Evolutionary conservation across 2,888 invertebrate genomes (phyloP).

Genomic region (Hanleya hanleyi): DNA sequence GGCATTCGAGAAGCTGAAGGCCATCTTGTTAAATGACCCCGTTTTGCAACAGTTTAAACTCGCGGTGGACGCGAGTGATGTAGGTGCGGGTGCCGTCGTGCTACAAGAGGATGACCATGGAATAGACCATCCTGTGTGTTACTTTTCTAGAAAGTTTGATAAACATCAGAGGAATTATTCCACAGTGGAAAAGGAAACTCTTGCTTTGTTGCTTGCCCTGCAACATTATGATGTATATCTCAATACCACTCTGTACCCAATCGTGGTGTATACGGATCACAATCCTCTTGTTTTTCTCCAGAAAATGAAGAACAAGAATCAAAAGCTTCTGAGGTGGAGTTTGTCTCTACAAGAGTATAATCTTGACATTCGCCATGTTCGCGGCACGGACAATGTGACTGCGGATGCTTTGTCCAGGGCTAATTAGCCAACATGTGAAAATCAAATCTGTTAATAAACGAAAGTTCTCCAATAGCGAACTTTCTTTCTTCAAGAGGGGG

Average conservation of each 20-base stretch:
- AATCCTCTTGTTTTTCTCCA: conserved; percentile 38
- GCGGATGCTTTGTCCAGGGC: conserved; percentile 20
- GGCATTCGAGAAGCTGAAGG: conserved; percentile 57
- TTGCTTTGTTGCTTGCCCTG: conserved; percentile 37
- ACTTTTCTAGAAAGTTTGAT: conserved; percentile 44
- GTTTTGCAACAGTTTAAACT: conserved; percentile 38
- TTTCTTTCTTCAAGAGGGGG: no score
- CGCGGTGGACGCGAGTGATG: conserved; percentile 44
- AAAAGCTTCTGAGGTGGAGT: conserved; percentile 35
- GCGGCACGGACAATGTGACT: conserved; percentile 24
- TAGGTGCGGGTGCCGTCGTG: conserved; percentile 39
- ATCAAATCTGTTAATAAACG: no score
- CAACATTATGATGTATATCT: conserved; percentile 40
- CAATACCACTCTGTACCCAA: conserved; percentile 10
- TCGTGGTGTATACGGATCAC: conserved; percentile 39
- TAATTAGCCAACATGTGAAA: no score
- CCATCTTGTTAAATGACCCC: conserved; percentile 22
- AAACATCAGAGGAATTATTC: no score
- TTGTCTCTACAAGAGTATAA: no score
- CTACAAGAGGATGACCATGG: no score
- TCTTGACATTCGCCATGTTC: conserved; percentile 30
- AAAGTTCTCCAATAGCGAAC: no score
- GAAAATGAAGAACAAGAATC: conserved; percentile 33
- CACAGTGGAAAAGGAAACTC: conserved; percentile 35
- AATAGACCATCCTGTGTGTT: conserved; percentile 39